phyloP scores from a whole-genome alignment of 2,888 invertebrate genomes.

The Macrosoma leucophasiata region DNA sequence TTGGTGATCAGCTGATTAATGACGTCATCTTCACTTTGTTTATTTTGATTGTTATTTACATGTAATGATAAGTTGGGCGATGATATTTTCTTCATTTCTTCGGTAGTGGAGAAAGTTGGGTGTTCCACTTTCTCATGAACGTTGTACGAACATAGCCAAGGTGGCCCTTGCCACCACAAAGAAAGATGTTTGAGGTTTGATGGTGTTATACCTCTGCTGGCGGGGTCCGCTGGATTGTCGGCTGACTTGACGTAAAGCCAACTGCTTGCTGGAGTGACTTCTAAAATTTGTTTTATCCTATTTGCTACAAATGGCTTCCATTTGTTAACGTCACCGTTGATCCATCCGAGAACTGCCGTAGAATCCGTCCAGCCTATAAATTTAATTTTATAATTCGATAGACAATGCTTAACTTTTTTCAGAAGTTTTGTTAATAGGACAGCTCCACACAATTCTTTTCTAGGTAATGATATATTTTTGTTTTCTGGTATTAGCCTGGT shows the following conservation, averaged over 20 bases:
- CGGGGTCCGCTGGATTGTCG: conserved; percentile 22
- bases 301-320: conserved; percentile 15
- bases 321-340: conserved; percentile 13
- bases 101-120: too few relatives aligned
- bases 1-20: neutral
- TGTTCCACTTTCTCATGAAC: too few relatives aligned
- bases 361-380: conserved; percentile 19
- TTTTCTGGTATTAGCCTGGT: conserved; percentile 16
- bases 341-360: conserved; percentile 18
- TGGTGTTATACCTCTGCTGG: conserved; percentile 17
- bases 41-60: too few relatives aligned
- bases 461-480: conserved; percentile 12
- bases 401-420: conserved; percentile 4
- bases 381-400: conserved; percentile 6
- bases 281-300: conserved; percentile 14
- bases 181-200: conserved; percentile 8
- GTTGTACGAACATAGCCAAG: too few relatives aligned
- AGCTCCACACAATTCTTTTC: conserved; percentile 13
- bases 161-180: conserved; percentile 19
- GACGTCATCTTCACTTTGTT: too few relatives aligned
- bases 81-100: neutral
- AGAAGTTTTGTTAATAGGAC: conserved; percentile 17
- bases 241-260: conserved; percentile 22
- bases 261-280: conserved; percentile 10
- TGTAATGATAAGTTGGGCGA: too few relatives aligned